Evolutionary conservation across 30 jellyfish, hydroid and myxozoan species (phyloP).

Genomic region (Mastigias papua): DNA sequence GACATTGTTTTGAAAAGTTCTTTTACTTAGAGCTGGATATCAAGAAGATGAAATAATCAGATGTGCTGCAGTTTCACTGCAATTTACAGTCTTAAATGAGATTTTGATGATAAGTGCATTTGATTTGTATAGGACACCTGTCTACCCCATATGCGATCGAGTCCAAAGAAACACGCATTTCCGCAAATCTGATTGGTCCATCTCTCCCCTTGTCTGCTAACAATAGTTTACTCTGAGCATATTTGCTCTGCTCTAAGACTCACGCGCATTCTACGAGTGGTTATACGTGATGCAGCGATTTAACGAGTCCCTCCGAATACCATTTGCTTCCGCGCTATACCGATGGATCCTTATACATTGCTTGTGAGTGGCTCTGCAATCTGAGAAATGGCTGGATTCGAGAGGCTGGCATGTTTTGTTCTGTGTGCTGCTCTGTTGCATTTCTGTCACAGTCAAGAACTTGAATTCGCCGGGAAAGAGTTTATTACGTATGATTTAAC

Average conservation of each 20-base stretch:
- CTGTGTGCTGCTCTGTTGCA: background rate
- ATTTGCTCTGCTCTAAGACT: background rate
- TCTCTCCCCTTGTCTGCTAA: background rate
- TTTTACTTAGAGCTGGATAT: background rate
- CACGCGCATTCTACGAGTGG: background rate
- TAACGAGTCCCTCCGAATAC: background rate
- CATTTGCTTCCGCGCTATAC: conserved; percentile 4
- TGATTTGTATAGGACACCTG: conserved; percentile 26
- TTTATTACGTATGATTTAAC: conserved; percentile 64
- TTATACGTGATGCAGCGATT: background rate
- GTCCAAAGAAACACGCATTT: conserved; percentile 1
- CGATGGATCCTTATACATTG: background rate
- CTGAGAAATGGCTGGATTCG: background rate
- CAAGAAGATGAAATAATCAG: conserved; percentile 5
- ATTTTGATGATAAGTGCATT: conserved; percentile 1
- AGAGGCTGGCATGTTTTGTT: background rate
- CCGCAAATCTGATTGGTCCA: conserved; percentile 1
- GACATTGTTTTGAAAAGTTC: background rate
- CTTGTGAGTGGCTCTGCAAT: background rate
- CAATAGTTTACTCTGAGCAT: background rate
- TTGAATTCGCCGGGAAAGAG: conserved; percentile 75
- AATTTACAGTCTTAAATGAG: background rate
- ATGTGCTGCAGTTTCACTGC: conserved; percentile 12
- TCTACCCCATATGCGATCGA: conserved; percentile 14
- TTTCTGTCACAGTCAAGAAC: conserved; percentile 12